Evolutionary conservation across 2,888 invertebrate genomes (phyloP).

Genomic region (Yponomeuta cagnagella): DNA sequence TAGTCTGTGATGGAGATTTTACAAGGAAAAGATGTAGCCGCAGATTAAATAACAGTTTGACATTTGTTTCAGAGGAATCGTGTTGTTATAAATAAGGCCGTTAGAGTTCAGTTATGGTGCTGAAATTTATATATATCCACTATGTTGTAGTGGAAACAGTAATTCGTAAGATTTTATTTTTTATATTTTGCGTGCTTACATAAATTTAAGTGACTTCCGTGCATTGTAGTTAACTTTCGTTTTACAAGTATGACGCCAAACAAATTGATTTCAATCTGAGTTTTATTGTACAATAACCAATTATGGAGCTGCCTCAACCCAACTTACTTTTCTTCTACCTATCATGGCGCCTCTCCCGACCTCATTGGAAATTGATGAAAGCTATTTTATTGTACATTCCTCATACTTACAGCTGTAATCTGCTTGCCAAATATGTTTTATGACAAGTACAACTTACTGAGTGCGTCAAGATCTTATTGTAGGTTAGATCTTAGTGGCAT

Average conservation of each 20-base stretch:
- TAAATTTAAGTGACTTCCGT: not conserved
- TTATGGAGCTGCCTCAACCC: no score
- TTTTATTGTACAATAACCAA: not conserved
- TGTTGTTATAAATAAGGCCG: no score
- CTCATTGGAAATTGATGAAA: not conserved
- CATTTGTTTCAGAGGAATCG: no score
- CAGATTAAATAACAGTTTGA: no score
- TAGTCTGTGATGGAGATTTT: no score
- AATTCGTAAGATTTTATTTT: slow-evolving; percentile 3
- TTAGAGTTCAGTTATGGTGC: slow-evolving; percentile 8
- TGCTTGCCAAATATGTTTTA: slow-evolving; percentile 29
- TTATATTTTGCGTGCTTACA: slow-evolving; percentile 8
- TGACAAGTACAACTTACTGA: slow-evolving; percentile 63
- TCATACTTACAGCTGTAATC: slow-evolving; percentile 28
- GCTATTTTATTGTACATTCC: slow-evolving; percentile 40
- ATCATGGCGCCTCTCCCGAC: not conserved
- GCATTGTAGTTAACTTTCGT: not conserved
- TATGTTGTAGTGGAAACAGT: not conserved
- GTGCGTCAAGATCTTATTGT: slow-evolving; percentile 53
- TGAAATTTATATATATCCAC: not conserved
- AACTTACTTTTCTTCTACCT: no score
- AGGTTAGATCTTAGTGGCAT: slow-evolving; percentile 51
- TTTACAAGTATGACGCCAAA: not conserved
- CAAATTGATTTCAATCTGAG: not conserved
- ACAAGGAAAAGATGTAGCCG: no score